Base-by-base conservation (phyloP, 2,888 invertebrate species). In the Drosophila macrospina region DNA sequence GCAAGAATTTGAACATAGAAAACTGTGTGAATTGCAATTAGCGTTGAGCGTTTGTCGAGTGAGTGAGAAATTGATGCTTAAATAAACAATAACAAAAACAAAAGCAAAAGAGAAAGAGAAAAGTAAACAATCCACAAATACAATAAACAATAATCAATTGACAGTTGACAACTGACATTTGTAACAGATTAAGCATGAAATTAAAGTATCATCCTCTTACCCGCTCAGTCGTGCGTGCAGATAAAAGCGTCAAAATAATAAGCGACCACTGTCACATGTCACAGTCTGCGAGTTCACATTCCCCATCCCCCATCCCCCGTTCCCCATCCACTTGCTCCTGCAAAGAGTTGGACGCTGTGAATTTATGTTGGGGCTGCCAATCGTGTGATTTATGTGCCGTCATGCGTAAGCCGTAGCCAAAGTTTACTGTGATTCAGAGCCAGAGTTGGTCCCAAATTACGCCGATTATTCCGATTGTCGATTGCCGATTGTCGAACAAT, bases 91-190 rank as follows among this genome's bases (percentile, higher is more conserved):
- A 11, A 37, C 3, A 15, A 4, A 8, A 54, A 13, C 16, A 10
- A 26, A 10, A 1, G 5, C 4, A 28, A 28, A 20, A 1, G 20
- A 20, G 3, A 20, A 20, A 20, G 3, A 20, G 3, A 20, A 3
- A 20, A 20, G 20, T 36, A 41, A 54, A 28, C 41, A 41, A 41
- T 30, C 20, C 10, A 55, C 15, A 42, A 28, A 28, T 5, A 11
- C 10, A 39, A 4, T 3, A 10, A 4, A 28, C 26, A 44, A 28
- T 37, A 51, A 20, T 54, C 73, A 74, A 80, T 78, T 80, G 82
- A 84, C 73, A 74, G 79, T 78, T 80, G 82, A 84, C 80, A 83
- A 68, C 57, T 80, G 80, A 80, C 80, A 85, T 69, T 83, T 77
- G 85, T 73, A 79, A 57, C 75, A 64, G 82, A 78, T 82, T 82